phyloP scores from a whole-genome alignment of 2,797 vertebrate species.

The Catamblyrhynchus diadema region DNA sequence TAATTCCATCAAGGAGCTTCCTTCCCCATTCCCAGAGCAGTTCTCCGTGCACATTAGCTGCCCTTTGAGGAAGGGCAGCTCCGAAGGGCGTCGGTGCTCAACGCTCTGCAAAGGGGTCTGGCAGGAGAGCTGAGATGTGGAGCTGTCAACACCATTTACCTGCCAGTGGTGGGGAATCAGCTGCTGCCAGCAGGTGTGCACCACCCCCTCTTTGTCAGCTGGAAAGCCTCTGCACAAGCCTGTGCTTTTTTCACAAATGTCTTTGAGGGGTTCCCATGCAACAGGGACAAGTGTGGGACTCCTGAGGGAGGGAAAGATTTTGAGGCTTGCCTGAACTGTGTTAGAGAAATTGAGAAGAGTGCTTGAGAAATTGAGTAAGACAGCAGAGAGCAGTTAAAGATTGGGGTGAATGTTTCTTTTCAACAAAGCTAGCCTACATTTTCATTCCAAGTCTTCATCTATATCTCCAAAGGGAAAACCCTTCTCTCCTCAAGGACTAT shows the following conservation, averaged over 20 bases:
- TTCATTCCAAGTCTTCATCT: conserved; percentile 9
- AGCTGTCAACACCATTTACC: conserved; percentile 20
- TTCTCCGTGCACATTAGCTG: neutral
- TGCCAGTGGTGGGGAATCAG: neutral
- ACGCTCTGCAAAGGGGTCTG: neutral
- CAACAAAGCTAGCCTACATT: neutral
- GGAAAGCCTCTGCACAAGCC: neutral
- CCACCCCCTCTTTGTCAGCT: neutral
- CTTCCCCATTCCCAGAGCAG: neutral
- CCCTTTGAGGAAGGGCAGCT: conserved; percentile 24
- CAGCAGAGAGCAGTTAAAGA: neutral
- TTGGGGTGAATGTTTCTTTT: neutral
- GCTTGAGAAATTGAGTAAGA: neutral
- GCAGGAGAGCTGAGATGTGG: conserved; percentile 17
- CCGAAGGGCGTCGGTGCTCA: neutral
- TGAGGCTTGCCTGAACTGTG: neutral
- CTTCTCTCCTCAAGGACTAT: neutral
- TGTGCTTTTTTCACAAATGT: neutral
- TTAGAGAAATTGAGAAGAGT: neutral
- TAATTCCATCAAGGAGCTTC: conserved; percentile 24
- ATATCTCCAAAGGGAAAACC: neutral
- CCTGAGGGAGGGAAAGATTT: neutral
- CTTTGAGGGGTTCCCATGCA: neutral
- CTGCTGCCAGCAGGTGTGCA: neutral
- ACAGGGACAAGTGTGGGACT: neutral